Evolutionary conservation across 2,113 vertebrate genomes (phyloP).

Genomic region (Pangasianodon hypophthalmus): DNA sequence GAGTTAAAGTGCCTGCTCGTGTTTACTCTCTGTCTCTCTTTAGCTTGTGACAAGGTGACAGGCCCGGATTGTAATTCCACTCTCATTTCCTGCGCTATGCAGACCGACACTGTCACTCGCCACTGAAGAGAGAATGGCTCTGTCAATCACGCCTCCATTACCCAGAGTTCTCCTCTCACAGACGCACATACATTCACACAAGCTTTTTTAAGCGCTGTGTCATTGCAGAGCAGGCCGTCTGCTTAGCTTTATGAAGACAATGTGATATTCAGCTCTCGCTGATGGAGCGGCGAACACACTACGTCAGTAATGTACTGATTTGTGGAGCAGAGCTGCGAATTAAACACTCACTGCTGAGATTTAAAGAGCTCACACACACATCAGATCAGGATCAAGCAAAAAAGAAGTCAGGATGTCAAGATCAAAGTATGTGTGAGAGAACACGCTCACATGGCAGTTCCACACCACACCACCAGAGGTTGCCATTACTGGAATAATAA

Average conservation of each 20-base stretch:
- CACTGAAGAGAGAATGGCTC: slow-evolving; percentile 64
- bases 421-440: background rate
- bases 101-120: slow-evolving; percentile 73
- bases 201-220: slow-evolving; percentile 3
- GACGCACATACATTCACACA: slow-evolving; percentile 15
- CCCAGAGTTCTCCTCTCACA: slow-evolving; percentile 54
- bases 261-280: background rate
- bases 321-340: background rate
- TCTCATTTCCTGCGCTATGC: slow-evolving; percentile 72
- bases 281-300: background rate
- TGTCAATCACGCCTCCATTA: slow-evolving; percentile 75
- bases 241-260: slow-evolving; percentile 46
- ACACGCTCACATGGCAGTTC: background rate
- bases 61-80: slow-evolving; percentile 75
- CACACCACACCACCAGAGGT: background rate
- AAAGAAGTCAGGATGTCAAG: background rate
- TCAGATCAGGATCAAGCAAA: background rate
- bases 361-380: slow-evolving; percentile 7
- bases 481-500: background rate
- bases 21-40: slow-evolving; percentile 65
- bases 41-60: slow-evolving; percentile 73
- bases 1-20: slow-evolving; percentile 63
- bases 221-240: slow-evolving; percentile 41
- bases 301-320: background rate
- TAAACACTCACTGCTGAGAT: background rate